Evolutionary conservation across 2,113 vertebrate species (phyloP).

Genomic region (Embiotoca jacksoni): DNA sequence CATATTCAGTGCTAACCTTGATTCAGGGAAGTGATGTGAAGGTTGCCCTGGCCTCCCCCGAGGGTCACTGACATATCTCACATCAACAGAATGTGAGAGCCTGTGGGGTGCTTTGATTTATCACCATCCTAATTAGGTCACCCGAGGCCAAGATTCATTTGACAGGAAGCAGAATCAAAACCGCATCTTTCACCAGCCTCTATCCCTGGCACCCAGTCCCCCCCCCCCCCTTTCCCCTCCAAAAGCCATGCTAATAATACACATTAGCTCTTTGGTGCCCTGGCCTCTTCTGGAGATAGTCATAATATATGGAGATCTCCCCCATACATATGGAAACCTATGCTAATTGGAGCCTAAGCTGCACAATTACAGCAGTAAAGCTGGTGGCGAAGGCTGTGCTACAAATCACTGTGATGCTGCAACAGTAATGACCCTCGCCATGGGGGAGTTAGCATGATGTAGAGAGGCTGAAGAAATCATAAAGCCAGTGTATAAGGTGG

Average conservation of each 20-base stretch:
- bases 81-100: conserved; percentile 52
- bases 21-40: conserved; percentile 60
- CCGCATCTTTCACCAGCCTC: conserved; percentile 44
- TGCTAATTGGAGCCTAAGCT: conserved; percentile 74
- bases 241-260: conserved; percentile 38
- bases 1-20: conserved; percentile 65
- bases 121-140: conserved; percentile 79
- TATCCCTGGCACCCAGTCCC: background rate
- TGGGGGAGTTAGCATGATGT: conserved; percentile 39
- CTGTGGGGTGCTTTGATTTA: conserved; percentile 72
- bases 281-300: conserved; percentile 18
- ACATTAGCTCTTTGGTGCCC: conserved; percentile 42
- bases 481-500: background rate
- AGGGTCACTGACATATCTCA: conserved; percentile 74
- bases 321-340: conserved; percentile 65
- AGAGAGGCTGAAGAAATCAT: conserved; percentile 13
- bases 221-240: background rate
- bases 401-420: conserved; percentile 60
- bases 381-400: conserved; percentile 19
- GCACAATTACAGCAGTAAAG: conserved; percentile 63
- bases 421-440: conserved; percentile 46
- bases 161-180: conserved; percentile 70
- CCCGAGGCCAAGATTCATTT: conserved; percentile 74
- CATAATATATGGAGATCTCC: conserved; percentile 59
- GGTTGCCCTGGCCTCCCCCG: conserved; percentile 60